Evolutionary conservation across 2,888 invertebrate genomes (phyloP), one percentile per base, ranked within the genome.

Genomic region (Alsophila aescularia): DNA sequence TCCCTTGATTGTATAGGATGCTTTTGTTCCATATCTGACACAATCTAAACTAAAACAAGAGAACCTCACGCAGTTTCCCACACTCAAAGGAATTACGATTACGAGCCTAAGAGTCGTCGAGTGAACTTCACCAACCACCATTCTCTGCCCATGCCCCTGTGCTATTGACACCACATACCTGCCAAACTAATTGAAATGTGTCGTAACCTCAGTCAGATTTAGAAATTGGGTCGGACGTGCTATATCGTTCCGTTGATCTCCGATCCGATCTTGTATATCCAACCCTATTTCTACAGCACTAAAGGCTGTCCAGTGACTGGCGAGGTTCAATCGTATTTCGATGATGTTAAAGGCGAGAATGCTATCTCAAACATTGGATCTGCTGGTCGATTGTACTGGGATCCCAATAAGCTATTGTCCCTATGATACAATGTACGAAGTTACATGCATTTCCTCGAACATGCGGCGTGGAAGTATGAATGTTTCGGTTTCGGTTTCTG

Each of bases 181-280:
- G 52, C 49, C 50, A 50, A 39, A 58, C 66, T 67, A 72, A 73
- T 72, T 74, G 72, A 67, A 71, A 70, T 68, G 69, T 70, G 67
- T 69, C 61, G 68, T 67, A 74, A 73, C 61, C 60, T 35, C 53
- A 61, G 63, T 67, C 65, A 68, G 68, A 69, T 72, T 67, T 67
- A 72, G 75, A 71, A 77, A 73, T 70, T 70, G 54, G 77, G 77
- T 77, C 77, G 66, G 66, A 73, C 74, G 73, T 74, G 74, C 65
- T 52, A 35, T 54, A 60, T 58, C 53, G 40, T 36, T 27, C 32
- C 12, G 24, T 32, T 41, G 36, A 64, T 64, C 63, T 40, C 24
- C 36, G 2, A 36, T 40, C 31, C 21, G 31, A 51, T 43, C 32
- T 9, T 44, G 18, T 29, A 55, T 50, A 45, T 45, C 44, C 44